Base-by-base conservation (phyloP, 2,888 invertebrate genomes). In the Hyposoter didymator region DNA sequence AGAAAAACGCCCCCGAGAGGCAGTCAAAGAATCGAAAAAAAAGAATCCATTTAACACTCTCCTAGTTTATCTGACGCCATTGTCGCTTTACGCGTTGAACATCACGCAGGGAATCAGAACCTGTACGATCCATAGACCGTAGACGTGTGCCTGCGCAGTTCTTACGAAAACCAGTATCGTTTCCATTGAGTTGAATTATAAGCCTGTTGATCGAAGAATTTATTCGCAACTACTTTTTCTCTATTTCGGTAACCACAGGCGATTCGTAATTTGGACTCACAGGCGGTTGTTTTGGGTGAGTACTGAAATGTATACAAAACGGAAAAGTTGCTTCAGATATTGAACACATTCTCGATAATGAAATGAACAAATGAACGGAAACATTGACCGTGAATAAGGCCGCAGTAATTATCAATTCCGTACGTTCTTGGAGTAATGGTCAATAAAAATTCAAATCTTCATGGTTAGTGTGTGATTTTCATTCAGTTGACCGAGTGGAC, bases 1-100 rank as follows among this genome's bases (percentile, higher is more conserved):
- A 52, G 35, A 52, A 72, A 69, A 64, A n/a, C 19, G 28, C 52
- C 45, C 14, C n/a, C 12, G 28, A 69, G 47, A 69, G 28, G 59
- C 28, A 47, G 17, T 28, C 28, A 69, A 69, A 28, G 28, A 32
- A 47, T 2, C 1, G n/a, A 67, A 69, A 69, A 39, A 69, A 66
- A 35, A 66, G 19, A 39, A 66, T 28, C 59, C 28, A 14, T 28
- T 59, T 59, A 59, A 28, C 59, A 59, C 59, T 59, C 59, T 39
- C 39, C 0, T 55, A 22, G 59, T 59, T 28, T 59, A 28, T 59
- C 59, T 28, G 12, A 28, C 28, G 39, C 39, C 64, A 66, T 66
- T 66, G 64, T 39, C 39, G 17, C 39, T n/a, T 45, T 22, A 19
- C 67, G 8, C 45, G 22, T 4, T 1, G 64, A 35, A 39, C 39